Conservation (phyloP, 1,140 invertebrate genomes). For the Drosophila tristis region DNA sequence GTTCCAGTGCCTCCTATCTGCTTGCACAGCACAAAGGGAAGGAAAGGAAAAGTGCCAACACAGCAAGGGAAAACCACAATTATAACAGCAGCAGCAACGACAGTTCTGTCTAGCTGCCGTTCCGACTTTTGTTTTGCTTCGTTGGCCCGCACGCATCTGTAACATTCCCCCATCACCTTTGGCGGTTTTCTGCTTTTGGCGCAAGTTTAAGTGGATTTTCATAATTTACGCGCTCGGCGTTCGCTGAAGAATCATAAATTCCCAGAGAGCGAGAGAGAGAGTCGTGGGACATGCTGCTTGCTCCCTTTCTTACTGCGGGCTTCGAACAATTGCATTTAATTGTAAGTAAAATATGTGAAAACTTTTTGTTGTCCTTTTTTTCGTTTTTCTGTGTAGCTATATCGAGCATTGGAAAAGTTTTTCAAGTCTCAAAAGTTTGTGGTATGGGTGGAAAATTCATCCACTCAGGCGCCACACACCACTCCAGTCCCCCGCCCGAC, state of each 20-base stretch:
- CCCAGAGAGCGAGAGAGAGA: background rate
- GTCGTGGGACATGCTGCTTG: conserved; percentile 21
- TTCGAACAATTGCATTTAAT: conserved; percentile 79
- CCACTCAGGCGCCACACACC: background rate
- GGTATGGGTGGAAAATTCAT: conserved; percentile 5
- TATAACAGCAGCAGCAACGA: conserved; percentile 37
- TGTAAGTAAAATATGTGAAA: conserved; percentile 83
- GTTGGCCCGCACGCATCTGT: conserved; percentile 37
- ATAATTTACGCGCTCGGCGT: conserved; percentile 75
- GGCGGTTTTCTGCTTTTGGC: conserved; percentile 38
- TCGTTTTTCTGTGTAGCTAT: conserved; percentile 7
- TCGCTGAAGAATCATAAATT: conserved; percentile 72
- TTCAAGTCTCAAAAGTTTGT: conserved; percentile 53
- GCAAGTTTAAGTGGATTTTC: conserved; percentile 82
- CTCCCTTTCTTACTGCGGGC: conserved; percentile 17
- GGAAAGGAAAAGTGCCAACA: conserved; percentile 38
- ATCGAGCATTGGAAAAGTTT: conserved; percentile 57
- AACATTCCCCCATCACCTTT: conserved; percentile 2
- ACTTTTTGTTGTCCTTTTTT: conserved; percentile 56
- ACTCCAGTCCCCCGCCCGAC: background rate
- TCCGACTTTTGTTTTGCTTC: conserved; percentile 73
- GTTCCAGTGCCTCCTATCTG: background rate
- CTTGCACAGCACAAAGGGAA: conserved; percentile 28
- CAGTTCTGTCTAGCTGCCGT: conserved; percentile 35
- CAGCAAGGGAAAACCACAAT: conserved; percentile 39